Percentiles rank a stretch among this genome's conserved stretches.
phyloP scores from a whole-genome alignment of 2,113 vertebrate genomes.

The Setophaga kirtlandii region DNA sequence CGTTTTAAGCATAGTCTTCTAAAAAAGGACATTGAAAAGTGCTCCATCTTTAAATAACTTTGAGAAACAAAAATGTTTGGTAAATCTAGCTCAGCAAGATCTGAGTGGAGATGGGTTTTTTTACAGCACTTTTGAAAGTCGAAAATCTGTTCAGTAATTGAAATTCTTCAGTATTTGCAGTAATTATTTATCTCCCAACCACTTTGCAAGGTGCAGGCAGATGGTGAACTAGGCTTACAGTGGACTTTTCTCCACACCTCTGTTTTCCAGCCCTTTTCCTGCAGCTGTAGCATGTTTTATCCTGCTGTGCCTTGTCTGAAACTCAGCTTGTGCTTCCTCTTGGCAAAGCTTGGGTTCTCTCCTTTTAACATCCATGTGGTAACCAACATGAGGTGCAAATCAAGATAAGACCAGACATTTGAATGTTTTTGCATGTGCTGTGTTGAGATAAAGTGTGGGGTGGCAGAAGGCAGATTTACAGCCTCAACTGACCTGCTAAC shows the following conservation, averaged over 20 bases:
- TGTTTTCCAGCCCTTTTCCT: neutral
- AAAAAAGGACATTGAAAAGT: neutral
- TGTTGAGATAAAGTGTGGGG: slow-evolving; percentile 4
- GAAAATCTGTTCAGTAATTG: neutral
- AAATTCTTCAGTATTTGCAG: neutral
- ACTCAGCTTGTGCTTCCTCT: neutral
- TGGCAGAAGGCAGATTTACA: slow-evolving; percentile 31
- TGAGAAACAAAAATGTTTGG: neutral
- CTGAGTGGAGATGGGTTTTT: neutral
- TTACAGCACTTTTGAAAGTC: neutral
- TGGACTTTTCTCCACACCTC: neutral
- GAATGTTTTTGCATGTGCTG: slow-evolving; percentile 3
- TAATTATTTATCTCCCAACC: neutral
- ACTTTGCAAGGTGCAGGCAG: neutral
- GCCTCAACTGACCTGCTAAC: neutral
- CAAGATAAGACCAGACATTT: slow-evolving; percentile 47
- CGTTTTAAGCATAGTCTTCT: neutral
- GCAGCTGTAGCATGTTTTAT: neutral
- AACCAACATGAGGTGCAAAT: slow-evolving; percentile 15
- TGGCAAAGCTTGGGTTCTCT: neutral
- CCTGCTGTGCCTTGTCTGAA: neutral
- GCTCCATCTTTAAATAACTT: neutral
- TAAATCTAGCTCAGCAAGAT: neutral
- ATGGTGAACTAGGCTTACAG: neutral
- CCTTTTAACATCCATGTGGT: neutral